Conservation (phyloP, 2,888 invertebrate species). For the Andrena praecox region DNA sequence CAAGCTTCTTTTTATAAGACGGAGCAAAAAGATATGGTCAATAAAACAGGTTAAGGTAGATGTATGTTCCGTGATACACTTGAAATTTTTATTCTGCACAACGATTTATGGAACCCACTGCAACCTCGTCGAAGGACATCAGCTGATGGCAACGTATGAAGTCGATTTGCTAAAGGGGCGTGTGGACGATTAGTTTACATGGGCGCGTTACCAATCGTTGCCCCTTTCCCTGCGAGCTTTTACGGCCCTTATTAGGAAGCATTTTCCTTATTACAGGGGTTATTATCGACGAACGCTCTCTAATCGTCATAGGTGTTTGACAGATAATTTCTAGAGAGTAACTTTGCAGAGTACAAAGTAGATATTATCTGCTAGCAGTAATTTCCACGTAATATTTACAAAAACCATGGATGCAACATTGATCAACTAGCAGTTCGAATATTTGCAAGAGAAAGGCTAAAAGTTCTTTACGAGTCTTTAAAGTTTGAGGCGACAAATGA, state of each 20-base stretch:
- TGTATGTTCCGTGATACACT: neutral
- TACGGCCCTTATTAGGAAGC: slow-evolving; percentile 8
- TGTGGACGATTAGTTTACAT: slow-evolving; percentile 37
- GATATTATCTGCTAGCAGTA: neutral
- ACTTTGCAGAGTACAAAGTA: neutral
- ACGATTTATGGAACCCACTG: neutral
- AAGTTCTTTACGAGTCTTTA: neutral
- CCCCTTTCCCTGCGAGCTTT: neutral
- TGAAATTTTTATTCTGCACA: slow-evolving; percentile 14
- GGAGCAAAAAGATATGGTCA: no score
- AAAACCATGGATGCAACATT: neutral
- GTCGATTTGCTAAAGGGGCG: slow-evolving; percentile 50
- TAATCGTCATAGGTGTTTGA: neutral
- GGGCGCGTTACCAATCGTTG: slow-evolving; percentile 30
- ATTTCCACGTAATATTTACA: neutral
- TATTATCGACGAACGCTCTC: neutral
- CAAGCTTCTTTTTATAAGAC: no score
- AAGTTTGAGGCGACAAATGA: neutral
- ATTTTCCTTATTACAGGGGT: slow-evolving; percentile 1
- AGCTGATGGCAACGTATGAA: slow-evolving; percentile 29
- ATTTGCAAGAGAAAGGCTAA: neutral
- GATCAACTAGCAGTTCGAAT: no score
- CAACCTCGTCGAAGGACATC: slow-evolving; percentile 6
- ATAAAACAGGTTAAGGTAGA: neutral
- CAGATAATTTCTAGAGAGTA: neutral